These are phyloP conservation scores for Cantharis rufa DNA, from an alignment of 2,888 invertebrate species.

Conservation along the genomic window DNA sequence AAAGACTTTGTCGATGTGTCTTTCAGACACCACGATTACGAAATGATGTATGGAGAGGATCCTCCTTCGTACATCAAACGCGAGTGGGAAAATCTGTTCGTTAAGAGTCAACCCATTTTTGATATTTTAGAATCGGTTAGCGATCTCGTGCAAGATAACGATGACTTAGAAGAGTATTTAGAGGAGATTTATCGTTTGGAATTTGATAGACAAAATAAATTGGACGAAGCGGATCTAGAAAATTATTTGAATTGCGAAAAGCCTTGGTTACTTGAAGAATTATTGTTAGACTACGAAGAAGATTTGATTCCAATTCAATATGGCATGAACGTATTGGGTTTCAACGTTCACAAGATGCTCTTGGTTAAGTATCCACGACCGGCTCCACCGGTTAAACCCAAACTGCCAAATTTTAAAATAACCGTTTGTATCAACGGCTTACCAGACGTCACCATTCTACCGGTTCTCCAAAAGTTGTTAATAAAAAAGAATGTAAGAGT, in stretches of 20 bases:
- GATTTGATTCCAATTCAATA: constrained; percentile 33
- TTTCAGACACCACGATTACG: constrained; percentile 59
- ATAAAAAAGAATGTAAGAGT: constrained; percentile 41
- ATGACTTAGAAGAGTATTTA: constrained; percentile 50
- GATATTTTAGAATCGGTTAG: constrained; percentile 57
- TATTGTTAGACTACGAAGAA: constrained; percentile 57
- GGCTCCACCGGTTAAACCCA: constrained; percentile 37
- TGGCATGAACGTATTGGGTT: constrained; percentile 49
- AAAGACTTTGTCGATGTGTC: constrained; percentile 63
- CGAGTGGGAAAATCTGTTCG: constrained; percentile 63
- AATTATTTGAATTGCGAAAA: constrained; percentile 61
- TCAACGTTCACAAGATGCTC: constrained; percentile 48
- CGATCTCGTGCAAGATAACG: constrained; percentile 42
- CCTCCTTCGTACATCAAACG: constrained; percentile 59
- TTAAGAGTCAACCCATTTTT: constrained; percentile 61
- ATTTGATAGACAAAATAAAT: constrained; percentile 58
- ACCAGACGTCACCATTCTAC: constrained; percentile 40
- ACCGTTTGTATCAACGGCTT: constrained; percentile 48
- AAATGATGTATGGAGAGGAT: constrained; percentile 49
- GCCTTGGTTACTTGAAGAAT: constrained; percentile 60
- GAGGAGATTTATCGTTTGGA: constrained; percentile 59
- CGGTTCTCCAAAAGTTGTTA: constrained; percentile 46
- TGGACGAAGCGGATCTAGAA: constrained; percentile 62
- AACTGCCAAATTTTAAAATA: constrained; percentile 43
- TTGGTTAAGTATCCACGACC: constrained; percentile 49